A percentile compares a stretch with the other conserved stretches of the same genome.
Conservation (phyloP, 1,140 invertebrate species). For the Anthonomus grandis region DNA sequence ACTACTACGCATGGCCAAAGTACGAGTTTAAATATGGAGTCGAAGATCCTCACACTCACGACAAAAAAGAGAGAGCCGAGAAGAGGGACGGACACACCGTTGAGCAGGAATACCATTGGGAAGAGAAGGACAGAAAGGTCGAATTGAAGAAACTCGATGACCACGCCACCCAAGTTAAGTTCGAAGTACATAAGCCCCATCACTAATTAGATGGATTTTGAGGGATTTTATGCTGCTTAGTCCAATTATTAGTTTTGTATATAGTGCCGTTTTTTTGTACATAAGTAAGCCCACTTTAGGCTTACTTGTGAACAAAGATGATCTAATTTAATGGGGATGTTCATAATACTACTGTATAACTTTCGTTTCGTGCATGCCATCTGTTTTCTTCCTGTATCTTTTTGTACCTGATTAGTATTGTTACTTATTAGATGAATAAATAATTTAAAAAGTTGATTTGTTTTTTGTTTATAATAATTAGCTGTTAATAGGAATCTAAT, state of each 20-base stretch:
- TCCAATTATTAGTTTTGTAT: background rate
- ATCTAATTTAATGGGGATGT: background rate
- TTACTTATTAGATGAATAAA: too few species aligned
- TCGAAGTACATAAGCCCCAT: constrained; percentile 1
- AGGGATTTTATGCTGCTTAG: background rate
- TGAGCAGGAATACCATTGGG: constrained; percentile 36
- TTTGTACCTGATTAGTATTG: too few species aligned
- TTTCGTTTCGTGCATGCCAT: too few species aligned
- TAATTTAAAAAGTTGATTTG: too few species aligned
- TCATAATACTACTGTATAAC: too few species aligned
- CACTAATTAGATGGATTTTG: background rate
- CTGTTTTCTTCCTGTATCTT: too few species aligned
- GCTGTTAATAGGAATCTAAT: too few species aligned
- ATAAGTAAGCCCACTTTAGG: background rate
- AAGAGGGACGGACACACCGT: constrained; percentile 29
- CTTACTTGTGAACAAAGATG: background rate
- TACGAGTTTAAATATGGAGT: constrained; percentile 32
- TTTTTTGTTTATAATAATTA: too few species aligned
- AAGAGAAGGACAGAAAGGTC: constrained; percentile 39
- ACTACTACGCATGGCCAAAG: constrained; percentile 5
- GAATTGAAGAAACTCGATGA: constrained; percentile 10
- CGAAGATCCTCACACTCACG: constrained; percentile 53
- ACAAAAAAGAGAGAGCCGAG: constrained; percentile 32
- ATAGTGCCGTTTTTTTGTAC: background rate
- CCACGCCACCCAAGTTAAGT: background rate